These are phyloP conservation scores for Bombus impatiens DNA, from an alignment of 1,140 invertebrate genomes.

Conservation along the genomic window DNA sequence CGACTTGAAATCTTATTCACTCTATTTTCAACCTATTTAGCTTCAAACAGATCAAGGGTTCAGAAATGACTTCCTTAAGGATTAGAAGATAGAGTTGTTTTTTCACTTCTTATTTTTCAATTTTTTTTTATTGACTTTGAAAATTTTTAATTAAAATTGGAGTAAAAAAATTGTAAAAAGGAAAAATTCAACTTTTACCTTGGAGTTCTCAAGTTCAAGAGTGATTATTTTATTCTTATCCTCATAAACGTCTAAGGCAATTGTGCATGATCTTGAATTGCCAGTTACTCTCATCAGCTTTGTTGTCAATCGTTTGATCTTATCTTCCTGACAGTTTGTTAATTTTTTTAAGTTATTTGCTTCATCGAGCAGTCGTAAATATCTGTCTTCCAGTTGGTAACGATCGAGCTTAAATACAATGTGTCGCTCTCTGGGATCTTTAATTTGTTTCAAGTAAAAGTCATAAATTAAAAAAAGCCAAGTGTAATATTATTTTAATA, in stretches of 20 bases:
- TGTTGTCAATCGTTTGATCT: conserved; percentile 78
- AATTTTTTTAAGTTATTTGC: conserved; percentile 75
- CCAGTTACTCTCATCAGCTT: conserved; percentile 76
- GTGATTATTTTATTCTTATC: conserved; percentile 71
- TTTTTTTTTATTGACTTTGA: neutral
- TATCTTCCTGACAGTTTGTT: conserved; percentile 78
- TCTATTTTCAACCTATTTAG: neutral
- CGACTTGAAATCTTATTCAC: neutral
- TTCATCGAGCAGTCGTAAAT: conserved; percentile 78
- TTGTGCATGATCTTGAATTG: conserved; percentile 71
- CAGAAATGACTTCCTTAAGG: neutral
- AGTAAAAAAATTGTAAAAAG: neutral
- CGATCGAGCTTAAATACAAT: conserved; percentile 77
- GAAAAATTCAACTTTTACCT: conserved; percentile 58
- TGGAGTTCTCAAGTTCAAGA: conserved; percentile 77
- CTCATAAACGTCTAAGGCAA: conserved; percentile 63
- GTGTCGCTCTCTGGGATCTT: conserved; percentile 79
- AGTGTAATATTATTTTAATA: neutral
- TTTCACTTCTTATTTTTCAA: neutral
- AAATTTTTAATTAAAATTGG: neutral
- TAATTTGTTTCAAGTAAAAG: conserved; percentile 1
- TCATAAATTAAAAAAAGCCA: neutral
- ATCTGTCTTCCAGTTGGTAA: conserved; percentile 78
- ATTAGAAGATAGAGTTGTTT: neutral
- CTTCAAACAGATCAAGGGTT: neutral